phyloP scores from a whole-genome alignment of 2,888 invertebrate genomes.

The Oxycera nigricornis region DNA sequence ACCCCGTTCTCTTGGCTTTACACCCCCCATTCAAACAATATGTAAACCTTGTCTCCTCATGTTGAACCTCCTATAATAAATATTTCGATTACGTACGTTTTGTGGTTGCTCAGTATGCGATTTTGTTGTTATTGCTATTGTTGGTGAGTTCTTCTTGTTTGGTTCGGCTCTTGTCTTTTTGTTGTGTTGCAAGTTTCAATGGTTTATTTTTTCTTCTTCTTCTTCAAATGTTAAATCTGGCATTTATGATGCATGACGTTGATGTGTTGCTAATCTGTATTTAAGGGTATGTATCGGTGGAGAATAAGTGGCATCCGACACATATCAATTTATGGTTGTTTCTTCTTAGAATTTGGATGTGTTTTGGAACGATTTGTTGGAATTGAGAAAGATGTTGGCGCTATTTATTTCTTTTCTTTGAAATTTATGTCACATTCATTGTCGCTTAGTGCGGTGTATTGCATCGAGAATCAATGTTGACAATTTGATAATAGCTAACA shows the following conservation, averaged over 20 bases:
- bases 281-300: background rate
- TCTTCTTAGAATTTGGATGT: background rate
- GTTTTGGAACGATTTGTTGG: background rate
- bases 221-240: conserved; percentile 30
- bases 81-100: conserved; percentile 40
- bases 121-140: conserved; percentile 36
- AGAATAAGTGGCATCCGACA: background rate
- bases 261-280: conserved; percentile 25
- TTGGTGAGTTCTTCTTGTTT: conserved; percentile 6
- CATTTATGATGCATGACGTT: conserved; percentile 36
- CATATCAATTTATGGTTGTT: background rate
- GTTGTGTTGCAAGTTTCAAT: conserved; percentile 13
- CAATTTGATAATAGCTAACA: no score
- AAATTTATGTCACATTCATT: no score
- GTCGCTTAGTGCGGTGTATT: no score
- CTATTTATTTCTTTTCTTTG: background rate
- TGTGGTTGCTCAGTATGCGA: conserved; percentile 38
- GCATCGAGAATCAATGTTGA: no score
- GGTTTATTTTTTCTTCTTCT: conserved; percentile 1
- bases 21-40: no score
- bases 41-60: background rate
- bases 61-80: conserved; percentile 33
- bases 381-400: background rate
- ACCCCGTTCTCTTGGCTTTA: background rate
- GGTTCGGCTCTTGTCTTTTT: background rate